Evolutionary conservation across 2,113 vertebrate species (phyloP).

Genomic region (Chloropsis cyanopogon): DNA sequence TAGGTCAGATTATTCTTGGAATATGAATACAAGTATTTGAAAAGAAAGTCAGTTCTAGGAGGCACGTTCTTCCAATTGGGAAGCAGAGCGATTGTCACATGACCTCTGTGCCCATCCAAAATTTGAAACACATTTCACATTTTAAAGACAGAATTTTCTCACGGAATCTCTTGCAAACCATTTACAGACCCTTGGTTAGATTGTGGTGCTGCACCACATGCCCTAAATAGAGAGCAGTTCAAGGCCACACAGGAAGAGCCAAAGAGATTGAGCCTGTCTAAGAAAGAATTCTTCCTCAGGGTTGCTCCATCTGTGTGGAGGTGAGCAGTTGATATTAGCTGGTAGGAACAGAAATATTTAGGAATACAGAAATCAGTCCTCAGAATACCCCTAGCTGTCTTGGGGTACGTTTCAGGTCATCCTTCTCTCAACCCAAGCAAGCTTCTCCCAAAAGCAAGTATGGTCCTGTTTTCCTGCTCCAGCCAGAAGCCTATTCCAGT

Average conservation of each 20-base stretch:
- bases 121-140: constrained; percentile 62
- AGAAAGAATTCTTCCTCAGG: not conserved
- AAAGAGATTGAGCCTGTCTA: not conserved
- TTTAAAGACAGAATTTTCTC: constrained; percentile 59
- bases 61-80: not conserved
- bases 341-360: not conserved
- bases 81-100: not conserved
- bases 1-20: not conserved
- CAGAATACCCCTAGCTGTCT: not conserved
- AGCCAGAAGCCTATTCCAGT: not conserved
- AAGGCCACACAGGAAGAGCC: constrained; percentile 59
- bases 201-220: constrained; percentile 41
- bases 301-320: not conserved
- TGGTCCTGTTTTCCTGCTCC: not conserved
- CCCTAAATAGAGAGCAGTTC: constrained; percentile 36
- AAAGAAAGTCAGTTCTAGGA: not conserved
- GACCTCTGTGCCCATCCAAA: constrained; percentile 29
- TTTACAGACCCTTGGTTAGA: constrained; percentile 48
- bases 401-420: not conserved
- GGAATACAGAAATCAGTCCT: not conserved
- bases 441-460: not conserved
- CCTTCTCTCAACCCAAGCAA: not conserved
- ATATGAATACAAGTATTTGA: not conserved
- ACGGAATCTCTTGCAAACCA: constrained; percentile 56
- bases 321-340: not conserved